These are phyloP conservation scores for Squalus acanthias DNA, from an alignment of 2,797 vertebrate genomes.

Conservation along the genomic window DNA sequence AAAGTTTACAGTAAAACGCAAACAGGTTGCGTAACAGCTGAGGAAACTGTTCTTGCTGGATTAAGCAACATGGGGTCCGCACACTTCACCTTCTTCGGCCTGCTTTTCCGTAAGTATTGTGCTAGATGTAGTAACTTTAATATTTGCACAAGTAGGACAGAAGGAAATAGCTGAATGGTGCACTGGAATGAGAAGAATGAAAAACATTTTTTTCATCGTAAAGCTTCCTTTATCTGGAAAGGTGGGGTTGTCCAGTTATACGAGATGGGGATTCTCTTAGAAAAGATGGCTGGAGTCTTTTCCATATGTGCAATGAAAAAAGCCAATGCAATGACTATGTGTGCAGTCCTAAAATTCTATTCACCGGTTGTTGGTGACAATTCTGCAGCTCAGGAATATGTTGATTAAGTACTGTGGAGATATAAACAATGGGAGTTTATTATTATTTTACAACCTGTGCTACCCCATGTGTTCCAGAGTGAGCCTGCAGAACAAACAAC, in stretches of 20 bases:
- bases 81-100: neutral
- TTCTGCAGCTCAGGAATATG: neutral
- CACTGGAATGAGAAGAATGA: neutral
- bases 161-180: neutral
- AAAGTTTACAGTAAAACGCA: slow-evolving; percentile 17
- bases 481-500: neutral
- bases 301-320: neutral
- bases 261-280: neutral
- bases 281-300: neutral
- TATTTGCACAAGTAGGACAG: neutral
- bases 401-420: neutral
- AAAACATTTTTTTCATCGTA: neutral
- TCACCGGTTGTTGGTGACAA: neutral
- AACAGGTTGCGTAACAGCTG: no score
- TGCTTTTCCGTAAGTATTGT: slow-evolving; percentile 4
- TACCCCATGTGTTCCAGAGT: neutral
- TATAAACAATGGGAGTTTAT: neutral
- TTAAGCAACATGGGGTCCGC: neutral
- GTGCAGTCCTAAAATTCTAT: neutral
- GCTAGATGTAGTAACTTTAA: neutral
- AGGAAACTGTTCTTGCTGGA: neutral
- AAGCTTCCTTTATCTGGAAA: neutral
- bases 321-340: neutral
- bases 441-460: neutral
- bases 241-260: neutral